Base-by-base conservation (phyloP, 2,113 vertebrate species). In the Pteropus alecto region DNA sequence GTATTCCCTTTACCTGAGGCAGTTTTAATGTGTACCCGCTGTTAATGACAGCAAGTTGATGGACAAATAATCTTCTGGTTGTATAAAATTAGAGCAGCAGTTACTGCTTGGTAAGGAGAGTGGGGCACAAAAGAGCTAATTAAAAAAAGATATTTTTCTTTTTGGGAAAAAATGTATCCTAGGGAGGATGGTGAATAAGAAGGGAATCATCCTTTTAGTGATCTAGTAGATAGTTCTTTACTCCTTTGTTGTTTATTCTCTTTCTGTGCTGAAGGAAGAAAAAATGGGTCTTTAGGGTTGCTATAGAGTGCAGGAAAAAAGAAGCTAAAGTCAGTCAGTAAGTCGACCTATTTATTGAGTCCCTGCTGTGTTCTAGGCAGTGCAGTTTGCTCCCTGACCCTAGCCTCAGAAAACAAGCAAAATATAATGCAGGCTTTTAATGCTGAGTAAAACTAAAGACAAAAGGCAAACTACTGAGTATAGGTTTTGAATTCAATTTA, bases 401-500 rank as follows among this genome's bases (percentile, higher is more conserved):
- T 41, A 56, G 14, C 26, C 13, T 94, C 7, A 0, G 15, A 8
- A 43, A 16, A 28, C 0, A 41, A 33, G 12, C 6, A 82, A 85
- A 93, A 48, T 48, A 3, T 48, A 77, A 63, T 5, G 60, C 41
- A 89, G 19, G 21, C 26, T 48, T 22, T 73, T 60, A 90, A 48
- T 63, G 83, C 14, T 68, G 21, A 85, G 46, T 41, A 16, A 95
- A 82, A 70, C 5, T 74, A 58, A 74, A 60, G 22, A 61, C 15
- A 87, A 76, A 63, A 74, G 60, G 12, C 22, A 92, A 48, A 61
- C 22, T 4, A 18, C 30, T 63, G 26, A 58, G 7, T 51, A 84
- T 33, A 77, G 18, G 61, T 85, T 60, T 65, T 70, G 11, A 60
- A 70, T 89, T 96, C 61, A 96, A n/a, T 78, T 89, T 93, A 54